A percentile compares a stretch with the other conserved stretches of the same genome.
These are phyloP conservation scores for Lacerta viridis DNA, from an alignment of 2,797 vertebrate species.

Conservation along the genomic window DNA sequence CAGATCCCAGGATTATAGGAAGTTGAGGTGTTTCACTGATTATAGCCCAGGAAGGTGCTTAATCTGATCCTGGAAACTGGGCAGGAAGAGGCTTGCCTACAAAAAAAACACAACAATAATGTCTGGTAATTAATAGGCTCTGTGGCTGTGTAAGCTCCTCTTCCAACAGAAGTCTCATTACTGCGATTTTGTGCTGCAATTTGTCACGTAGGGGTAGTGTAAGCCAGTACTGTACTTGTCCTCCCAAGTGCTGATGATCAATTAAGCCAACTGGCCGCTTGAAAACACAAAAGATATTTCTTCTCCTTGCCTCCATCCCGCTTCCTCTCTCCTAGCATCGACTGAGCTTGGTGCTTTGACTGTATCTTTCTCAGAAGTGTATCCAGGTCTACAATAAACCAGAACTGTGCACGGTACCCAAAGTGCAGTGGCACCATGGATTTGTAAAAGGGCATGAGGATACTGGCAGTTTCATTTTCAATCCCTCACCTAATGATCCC, in stretches of 20 bases:
- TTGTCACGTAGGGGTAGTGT: background rate
- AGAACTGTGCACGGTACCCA: too few relatives aligned
- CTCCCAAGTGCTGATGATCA: background rate
- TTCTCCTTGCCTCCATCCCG: background rate
- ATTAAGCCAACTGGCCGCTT: background rate
- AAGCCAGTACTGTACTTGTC: background rate
- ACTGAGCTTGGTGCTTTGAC: background rate
- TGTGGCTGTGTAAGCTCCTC: background rate
- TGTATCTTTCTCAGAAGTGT: too few relatives aligned
- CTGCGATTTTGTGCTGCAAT: slow-evolving; percentile 6
- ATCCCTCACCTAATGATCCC: too few relatives aligned
- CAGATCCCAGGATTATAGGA: background rate
- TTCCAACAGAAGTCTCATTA: background rate
- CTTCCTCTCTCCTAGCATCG: too few relatives aligned
- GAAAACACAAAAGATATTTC: background rate
- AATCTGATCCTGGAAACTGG: slow-evolving; percentile 12
- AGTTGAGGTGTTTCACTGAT: background rate
- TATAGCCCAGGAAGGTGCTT: background rate
- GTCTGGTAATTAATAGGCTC: background rate
- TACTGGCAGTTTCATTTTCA: too few relatives aligned
- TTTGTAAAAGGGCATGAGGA: too few relatives aligned
- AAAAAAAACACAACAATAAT: slow-evolving; percentile 9
- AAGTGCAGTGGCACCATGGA: too few relatives aligned
- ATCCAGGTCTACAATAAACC: too few relatives aligned
- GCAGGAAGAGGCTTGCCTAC: slow-evolving; percentile 8